Percentiles rank a stretch among this genome's conserved stretches.
Evolutionary conservation across 2,113 vertebrate genomes (phyloP).

Genomic region (Protobothrops mucrosquamatus): DNA sequence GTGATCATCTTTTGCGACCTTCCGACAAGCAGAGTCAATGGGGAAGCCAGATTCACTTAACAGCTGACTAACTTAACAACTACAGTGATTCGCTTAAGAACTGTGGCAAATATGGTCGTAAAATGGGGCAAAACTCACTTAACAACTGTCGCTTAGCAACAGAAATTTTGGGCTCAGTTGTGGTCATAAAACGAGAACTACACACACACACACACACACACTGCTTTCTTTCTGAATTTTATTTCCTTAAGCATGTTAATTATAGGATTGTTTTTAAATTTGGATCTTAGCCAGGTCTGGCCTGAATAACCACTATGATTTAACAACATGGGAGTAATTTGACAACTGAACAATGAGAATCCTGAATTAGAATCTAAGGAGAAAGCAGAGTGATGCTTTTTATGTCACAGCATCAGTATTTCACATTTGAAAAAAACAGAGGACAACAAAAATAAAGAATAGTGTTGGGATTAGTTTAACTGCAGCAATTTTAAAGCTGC

Average conservation of each 20-base stretch:
- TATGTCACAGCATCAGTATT: background rate
- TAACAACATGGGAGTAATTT: background rate
- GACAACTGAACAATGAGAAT: background rate
- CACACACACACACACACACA: background rate
- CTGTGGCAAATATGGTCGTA: background rate
- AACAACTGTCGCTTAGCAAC: background rate
- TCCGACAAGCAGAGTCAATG: background rate
- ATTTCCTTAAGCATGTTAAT: conserved; percentile 11
- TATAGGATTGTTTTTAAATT: background rate
- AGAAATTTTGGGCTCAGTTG: background rate
- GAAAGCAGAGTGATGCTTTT: background rate
- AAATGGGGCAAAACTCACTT: background rate
- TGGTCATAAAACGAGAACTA: background rate
- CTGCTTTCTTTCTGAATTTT: background rate
- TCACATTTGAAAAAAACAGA: background rate
- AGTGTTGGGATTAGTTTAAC: background rate
- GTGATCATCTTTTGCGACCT: background rate
- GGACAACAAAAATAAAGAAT: background rate
- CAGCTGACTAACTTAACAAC: background rate
- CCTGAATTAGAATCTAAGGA: background rate
- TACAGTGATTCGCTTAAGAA: background rate
- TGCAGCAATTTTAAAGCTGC: background rate
- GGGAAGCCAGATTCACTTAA: background rate
- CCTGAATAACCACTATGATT: background rate
- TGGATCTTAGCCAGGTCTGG: background rate